Evolutionary conservation across 2,113 vertebrate genomes (phyloP), one percentile per base, ranked within the genome.

Genomic region (Prietella phreatophila): DNA sequence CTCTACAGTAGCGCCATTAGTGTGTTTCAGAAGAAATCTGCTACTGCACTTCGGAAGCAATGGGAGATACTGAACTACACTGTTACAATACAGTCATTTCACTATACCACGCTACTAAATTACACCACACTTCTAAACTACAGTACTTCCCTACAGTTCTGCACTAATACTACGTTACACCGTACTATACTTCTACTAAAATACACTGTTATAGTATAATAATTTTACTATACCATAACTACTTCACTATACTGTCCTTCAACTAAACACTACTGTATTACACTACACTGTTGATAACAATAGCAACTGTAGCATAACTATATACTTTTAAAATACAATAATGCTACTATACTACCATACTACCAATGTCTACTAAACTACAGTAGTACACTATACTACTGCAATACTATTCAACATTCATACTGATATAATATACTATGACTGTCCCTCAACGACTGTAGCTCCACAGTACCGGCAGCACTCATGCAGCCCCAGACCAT

Each of bases 1-100:
- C 36, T 39, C 6, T 73, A 76, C 39, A 50, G 75, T 78, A 78
- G 75, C 42, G 50, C 73, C 13, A 22, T 47, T 76, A 47, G 19
- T 25, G 36, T 47, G 75, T 78, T 78, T 50, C 76, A 79, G 27
- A n/a, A 79, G 76, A 78, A 78, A 78, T 78, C 22, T 78, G 11
- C 14, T 78, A 27, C 42, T n/a, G 47, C 75, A 78, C 47, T 53
- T 50, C 42, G 50, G 73, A 50, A 27, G 4, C 13, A 4, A 27
- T 27, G 36, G 3, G 20, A 78, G 42, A 42, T 42, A 42, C 39
- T 39, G 39, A 39, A 39, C 39, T 39, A 50, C 2, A 27, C 75
- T 50, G 19, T 75, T 13, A 36, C 15, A 19, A 36, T 36, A 71
- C 67, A 36, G 17, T 19, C 33, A 33, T 27, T 65, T 13, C 63